Conservation (phyloP, 2,888 invertebrate genomes). For the Polietes domitor region DNA sequence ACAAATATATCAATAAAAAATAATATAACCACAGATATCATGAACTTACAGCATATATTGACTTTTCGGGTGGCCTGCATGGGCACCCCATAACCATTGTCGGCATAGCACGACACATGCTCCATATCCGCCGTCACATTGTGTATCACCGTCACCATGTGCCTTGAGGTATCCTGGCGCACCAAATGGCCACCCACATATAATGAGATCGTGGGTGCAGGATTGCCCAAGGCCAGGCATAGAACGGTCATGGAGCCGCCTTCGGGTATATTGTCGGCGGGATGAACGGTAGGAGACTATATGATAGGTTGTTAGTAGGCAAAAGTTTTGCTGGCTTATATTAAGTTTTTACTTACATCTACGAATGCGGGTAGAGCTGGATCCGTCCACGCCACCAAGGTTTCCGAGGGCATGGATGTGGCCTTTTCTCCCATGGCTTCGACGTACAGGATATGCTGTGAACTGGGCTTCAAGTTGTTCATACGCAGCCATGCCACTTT, state of each 20-base stretch:
- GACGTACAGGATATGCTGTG: constrained; percentile 91
- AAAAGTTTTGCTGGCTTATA: not conserved
- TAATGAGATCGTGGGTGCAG: constrained; percentile 91
- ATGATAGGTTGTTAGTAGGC: not conserved
- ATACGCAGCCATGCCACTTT: constrained; percentile 87
- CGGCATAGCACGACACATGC: constrained; percentile 92
- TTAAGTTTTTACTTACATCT: constrained; percentile 83
- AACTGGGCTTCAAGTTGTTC: constrained; percentile 88
- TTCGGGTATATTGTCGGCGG: constrained; percentile 90
- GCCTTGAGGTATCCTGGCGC: constrained; percentile 90
- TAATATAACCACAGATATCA: not conserved
- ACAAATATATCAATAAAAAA: not conserved
- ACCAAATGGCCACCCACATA: constrained; percentile 88
- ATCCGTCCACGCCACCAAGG: constrained; percentile 92
- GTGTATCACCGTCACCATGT: constrained; percentile 93
- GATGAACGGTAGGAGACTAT: constrained; percentile 91
- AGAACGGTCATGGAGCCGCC: constrained; percentile 93
- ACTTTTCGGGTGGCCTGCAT: constrained; percentile 92
- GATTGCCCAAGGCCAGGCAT: constrained; percentile 92
- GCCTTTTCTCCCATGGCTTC: constrained; percentile 87
- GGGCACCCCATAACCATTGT: constrained; percentile 93
- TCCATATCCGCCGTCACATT: constrained; percentile 93
- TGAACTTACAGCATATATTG: constrained; percentile 89
- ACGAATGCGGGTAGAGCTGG: constrained; percentile 93
- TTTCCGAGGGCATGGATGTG: constrained; percentile 89